A percentile compares a stretch with the other conserved stretches of the same genome.
phyloP scores from a whole-genome alignment of 2,888 invertebrate species.

The Phaonia tiefii region DNA sequence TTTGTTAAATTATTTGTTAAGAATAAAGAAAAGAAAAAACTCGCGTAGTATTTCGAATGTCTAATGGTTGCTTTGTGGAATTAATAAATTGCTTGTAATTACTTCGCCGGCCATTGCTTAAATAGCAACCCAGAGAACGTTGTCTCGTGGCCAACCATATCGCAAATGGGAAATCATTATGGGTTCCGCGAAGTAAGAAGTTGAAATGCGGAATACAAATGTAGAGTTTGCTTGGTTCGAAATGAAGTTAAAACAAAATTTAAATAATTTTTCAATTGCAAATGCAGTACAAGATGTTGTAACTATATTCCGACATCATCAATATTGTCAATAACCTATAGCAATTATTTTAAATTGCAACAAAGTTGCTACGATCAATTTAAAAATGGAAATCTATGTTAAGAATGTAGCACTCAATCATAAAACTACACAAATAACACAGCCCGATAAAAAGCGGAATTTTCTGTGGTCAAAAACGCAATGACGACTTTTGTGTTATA shows the following conservation, averaged over 20 bases:
- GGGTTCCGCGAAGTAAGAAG: not conserved
- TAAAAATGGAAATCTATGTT: too few species aligned
- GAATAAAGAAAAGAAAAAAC: constrained; percentile 36
- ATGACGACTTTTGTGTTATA: too few species aligned
- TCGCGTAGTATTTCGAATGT: constrained; percentile 14
- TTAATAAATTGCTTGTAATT: constrained; percentile 58
- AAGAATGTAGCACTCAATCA: too few species aligned
- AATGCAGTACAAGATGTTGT: not conserved
- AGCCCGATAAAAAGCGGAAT: too few species aligned
- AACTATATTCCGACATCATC: not conserved
- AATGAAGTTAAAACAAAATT: not conserved
- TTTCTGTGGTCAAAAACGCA: too few species aligned
- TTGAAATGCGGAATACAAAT: not conserved
- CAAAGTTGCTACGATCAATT: too few species aligned
- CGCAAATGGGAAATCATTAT: constrained; percentile 19
- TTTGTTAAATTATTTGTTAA: constrained; percentile 10
- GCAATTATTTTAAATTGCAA: too few species aligned
- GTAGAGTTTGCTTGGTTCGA: not conserved
- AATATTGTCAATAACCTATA: not conserved
- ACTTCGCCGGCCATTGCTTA: constrained; percentile 17
- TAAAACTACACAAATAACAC: too few species aligned
- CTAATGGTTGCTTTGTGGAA: constrained; percentile 34
- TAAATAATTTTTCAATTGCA: not conserved
- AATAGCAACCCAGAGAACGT: not conserved
- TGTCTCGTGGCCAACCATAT: constrained; percentile 7